Evolutionary conservation across 2,797 vertebrate genomes (phyloP).

Genomic region (Brachymystax lenok): DNA sequence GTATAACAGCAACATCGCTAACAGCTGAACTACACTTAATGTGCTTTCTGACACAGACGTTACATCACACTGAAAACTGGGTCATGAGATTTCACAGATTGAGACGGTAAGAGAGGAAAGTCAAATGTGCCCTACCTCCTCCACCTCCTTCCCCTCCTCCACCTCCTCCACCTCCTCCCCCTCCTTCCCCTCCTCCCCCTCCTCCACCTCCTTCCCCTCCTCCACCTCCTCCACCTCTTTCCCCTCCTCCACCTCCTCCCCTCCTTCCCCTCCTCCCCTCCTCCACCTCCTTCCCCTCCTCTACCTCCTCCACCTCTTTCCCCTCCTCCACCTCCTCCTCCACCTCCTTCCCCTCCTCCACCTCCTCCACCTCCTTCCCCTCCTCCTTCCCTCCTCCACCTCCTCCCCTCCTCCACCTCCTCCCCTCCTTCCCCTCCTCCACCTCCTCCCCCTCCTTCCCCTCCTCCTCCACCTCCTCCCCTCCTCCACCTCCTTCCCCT

Average conservation of each 20-base stretch:
- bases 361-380: neutral
- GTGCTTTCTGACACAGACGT: conserved; percentile 14
- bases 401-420: neutral
- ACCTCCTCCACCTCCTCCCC: neutral
- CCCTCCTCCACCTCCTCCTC: neutral
- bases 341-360: neutral
- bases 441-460: neutral
- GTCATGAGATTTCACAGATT: neutral
- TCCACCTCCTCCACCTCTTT: neutral
- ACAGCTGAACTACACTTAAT: neutral
- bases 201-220: neutral
- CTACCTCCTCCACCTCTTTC: neutral
- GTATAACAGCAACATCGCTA: neutral
- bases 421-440: neutral
- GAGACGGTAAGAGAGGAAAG: neutral
- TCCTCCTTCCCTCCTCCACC: neutral
- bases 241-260: too few species aligned
- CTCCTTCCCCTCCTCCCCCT: neutral
- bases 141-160: neutral
- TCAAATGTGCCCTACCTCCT: neutral
- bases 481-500: neutral
- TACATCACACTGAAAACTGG: conserved; percentile 5
- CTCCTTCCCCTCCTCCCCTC: too few species aligned
- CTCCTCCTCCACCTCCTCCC: neutral
- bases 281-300: neutral